phyloP scores from a whole-genome alignment of 2,888 invertebrate genomes.

The Carabus problematicus region DNA sequence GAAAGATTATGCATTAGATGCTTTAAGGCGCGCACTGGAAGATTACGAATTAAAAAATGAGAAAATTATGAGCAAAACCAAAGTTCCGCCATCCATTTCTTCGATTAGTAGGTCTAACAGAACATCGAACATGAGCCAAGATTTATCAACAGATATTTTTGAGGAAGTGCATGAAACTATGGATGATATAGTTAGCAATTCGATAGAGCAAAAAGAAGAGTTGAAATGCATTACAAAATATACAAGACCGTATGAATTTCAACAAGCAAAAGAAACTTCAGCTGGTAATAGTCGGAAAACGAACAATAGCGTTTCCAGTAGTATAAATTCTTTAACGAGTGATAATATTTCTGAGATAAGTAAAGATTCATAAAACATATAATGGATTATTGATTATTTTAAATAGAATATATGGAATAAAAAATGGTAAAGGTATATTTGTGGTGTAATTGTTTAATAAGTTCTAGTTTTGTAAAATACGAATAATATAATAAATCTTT shows the following conservation, averaged over 20 bases:
- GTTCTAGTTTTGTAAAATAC: constrained; percentile 39
- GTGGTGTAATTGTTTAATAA: constrained; percentile 32
- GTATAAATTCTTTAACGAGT: too few species aligned
- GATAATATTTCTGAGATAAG: too few species aligned
- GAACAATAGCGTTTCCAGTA: too few species aligned
- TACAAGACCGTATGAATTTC: too few species aligned
- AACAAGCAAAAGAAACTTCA: too few species aligned
- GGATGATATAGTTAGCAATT: constrained; percentile 3
- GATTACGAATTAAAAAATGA: constrained; percentile 39
- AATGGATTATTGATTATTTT: too few species aligned
- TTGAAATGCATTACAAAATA: not conserved
- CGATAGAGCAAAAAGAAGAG: constrained; percentile 25
- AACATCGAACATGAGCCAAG: constrained; percentile 32
- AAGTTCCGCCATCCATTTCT: constrained; percentile 8
- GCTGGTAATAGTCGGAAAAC: too few species aligned
- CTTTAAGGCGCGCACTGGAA: constrained; percentile 31
- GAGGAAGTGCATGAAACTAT: not conserved
- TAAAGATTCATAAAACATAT: too few species aligned
- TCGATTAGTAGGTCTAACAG: constrained; percentile 22
- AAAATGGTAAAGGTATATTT: too few species aligned
- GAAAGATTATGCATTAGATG: constrained; percentile 19
- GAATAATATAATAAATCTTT: constrained; percentile 42
- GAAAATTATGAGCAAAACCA: constrained; percentile 32
- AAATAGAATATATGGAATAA: too few species aligned
- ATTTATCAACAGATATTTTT: constrained; percentile 10